A percentile compares a stretch with the other conserved stretches of the same genome.
phyloP scores from a whole-genome alignment of 2,113 vertebrate genomes.

The Barbus barbus region DNA sequence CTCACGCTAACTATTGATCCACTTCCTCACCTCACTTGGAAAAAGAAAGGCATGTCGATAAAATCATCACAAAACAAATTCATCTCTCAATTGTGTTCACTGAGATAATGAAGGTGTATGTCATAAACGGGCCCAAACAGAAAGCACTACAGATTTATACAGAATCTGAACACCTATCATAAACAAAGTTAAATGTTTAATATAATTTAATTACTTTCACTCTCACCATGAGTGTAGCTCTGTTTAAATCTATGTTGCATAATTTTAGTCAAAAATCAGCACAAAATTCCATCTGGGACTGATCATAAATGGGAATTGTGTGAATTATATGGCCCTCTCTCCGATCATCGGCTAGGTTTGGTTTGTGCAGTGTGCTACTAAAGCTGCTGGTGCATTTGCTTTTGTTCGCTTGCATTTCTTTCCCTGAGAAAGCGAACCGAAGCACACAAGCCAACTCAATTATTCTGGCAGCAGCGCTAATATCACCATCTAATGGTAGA shows the following conservation, averaged over 20 bases:
- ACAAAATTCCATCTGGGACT: neutral
- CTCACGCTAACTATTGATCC: slow-evolving; percentile 69
- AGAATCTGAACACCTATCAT: neutral
- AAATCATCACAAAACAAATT: slow-evolving; percentile 69
- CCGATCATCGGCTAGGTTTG: slow-evolving; percentile 43
- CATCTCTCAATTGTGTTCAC: slow-evolving; percentile 63
- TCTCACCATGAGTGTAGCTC: neutral
- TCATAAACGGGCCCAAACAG: slow-evolving; percentile 38
- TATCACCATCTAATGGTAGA: slow-evolving; percentile 72
- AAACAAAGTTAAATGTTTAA: neutral
- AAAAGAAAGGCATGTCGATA: slow-evolving; percentile 71
- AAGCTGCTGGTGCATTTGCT: slow-evolving; percentile 58
- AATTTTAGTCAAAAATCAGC: neutral
- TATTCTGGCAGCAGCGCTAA: slow-evolving; percentile 67
- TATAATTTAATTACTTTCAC: too few relatives aligned
- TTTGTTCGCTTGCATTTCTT: slow-evolving; percentile 54
- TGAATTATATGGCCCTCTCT: slow-evolving; percentile 40
- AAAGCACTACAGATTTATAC: neutral
- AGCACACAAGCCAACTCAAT: slow-evolving; percentile 66
- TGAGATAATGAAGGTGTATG: slow-evolving; percentile 67
- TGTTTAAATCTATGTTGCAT: too few relatives aligned
- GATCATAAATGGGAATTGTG: neutral
- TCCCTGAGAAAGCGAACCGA: slow-evolving; percentile 58
- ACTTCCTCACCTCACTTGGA: slow-evolving; percentile 62
- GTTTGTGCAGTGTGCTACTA: slow-evolving; percentile 45